phyloP scores from a whole-genome alignment of 2,888 invertebrate species.

The Zygogramma bicolorata region DNA sequence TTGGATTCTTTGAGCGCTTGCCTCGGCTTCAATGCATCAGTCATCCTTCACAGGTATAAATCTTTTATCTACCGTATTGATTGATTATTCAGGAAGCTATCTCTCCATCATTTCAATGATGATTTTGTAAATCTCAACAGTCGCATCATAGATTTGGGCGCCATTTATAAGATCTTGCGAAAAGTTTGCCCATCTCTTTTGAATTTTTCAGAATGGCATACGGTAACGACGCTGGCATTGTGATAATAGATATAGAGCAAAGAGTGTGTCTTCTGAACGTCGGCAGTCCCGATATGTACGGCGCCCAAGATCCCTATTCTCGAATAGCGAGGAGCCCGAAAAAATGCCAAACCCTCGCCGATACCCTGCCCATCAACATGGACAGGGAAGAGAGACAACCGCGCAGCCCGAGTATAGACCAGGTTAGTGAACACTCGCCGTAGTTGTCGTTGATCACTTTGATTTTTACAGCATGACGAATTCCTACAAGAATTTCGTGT shows the following conservation, averaged over 20 bases:
- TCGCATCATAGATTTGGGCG: no score
- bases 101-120: no score
- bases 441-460: not conserved
- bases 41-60: no score
- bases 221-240: slow-evolving; percentile 96
- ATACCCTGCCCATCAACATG: slow-evolving; percentile 65
- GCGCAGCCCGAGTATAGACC: slow-evolving; percentile 89
- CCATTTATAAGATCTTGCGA: no score
- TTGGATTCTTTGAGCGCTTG: no score
- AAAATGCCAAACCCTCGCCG: slow-evolving; percentile 64
- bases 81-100: no score
- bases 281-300: slow-evolving; percentile 92
- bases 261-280: slow-evolving; percentile 90
- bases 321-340: slow-evolving; percentile 68
- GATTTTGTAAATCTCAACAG: no score
- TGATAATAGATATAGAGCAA: slow-evolving; percentile 94
- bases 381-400: slow-evolving; percentile 70
- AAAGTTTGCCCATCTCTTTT: not conserved
- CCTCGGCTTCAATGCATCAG: no score
- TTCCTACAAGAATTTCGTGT: slow-evolving; percentile 27
- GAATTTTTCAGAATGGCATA: slow-evolving; percentile 85
- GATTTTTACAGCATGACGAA: slow-evolving; percentile 32
- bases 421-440: slow-evolving; percentile 74
- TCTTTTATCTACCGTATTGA: no score
- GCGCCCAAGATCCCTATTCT: slow-evolving; percentile 88